Evolutionary conservation across 2,113 vertebrate genomes (phyloP), one percentile per base, ranked within the genome.

Genomic region (Corythornis madagascariensis): DNA sequence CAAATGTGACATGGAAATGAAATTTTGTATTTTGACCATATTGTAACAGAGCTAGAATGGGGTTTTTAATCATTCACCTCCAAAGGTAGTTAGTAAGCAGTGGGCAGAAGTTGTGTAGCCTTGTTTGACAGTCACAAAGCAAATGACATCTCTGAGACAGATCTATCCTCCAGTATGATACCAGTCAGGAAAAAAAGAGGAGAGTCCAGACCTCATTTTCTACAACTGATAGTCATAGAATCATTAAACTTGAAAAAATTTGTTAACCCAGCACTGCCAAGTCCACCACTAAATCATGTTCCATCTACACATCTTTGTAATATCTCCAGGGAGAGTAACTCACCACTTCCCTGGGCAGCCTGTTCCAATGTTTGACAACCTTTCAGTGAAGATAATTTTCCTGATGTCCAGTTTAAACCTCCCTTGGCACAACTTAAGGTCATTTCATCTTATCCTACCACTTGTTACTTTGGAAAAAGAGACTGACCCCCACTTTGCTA

Each of bases 401-500:
- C 2, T 25, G 47, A 50, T 29, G 31, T 10, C 24, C 25, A 14
- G 13, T 16, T 18, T 64, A 83, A 86, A 43, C 13, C 28, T 60
- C 7, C 4, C 11, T 11, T 64, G 16, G 16, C 2, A 1, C 29
- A 61, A 84, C 56, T 5, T 56, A 16, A 61, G 42, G 28, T 25
- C 22, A 12, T 24, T 73, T 33, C 21, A 0, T 5, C 13, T 69
- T 6, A 5, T 48, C 15, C 45, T 66, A 14, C 43, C 6, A 5
- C 6, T 24, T 70, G 8, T 48, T 14, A 33, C 22, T 28, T 28
- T 22, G 17, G 15, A 33, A 71, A 26, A 63, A 84, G 15, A 78
- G 38, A 63, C 5, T 1, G 1, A 52, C 6, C 3, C 26, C 2
- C 13, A 40, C 10, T 13, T 81, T 0, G 0, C 18, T 59, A 56